phyloP scores from a whole-genome alignment of 1,140 invertebrate species.

The Saccostrea glomerata region DNA sequence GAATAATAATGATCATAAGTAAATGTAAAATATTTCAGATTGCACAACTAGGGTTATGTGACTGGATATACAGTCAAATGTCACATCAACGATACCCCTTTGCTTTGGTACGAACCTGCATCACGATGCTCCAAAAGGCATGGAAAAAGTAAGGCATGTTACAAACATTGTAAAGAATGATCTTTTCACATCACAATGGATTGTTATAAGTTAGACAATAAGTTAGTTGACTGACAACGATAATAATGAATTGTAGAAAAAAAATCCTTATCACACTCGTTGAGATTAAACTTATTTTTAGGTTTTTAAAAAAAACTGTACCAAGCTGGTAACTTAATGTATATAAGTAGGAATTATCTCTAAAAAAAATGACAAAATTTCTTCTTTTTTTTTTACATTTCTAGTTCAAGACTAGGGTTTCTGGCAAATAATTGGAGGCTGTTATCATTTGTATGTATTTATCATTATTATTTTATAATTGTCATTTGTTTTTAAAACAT shows the following conservation, averaged over 20 bases:
- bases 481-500: too few relatives aligned
- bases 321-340: too few relatives aligned
- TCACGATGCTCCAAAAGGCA: neutral
- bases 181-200: too few relatives aligned
- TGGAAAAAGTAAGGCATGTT: neutral
- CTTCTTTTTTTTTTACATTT: neutral
- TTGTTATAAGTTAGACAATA: too few relatives aligned
- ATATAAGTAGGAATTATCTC: too few relatives aligned
- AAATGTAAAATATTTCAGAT: neutral
- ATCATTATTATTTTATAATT: neutral
- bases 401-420: neutral
- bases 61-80: constrained; percentile 10
- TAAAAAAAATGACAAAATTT: neutral
- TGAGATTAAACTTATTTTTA: too few relatives aligned
- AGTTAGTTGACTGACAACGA: too few relatives aligned
- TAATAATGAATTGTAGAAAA: too few relatives aligned
- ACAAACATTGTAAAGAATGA: too few relatives aligned
- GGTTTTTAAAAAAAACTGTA: too few relatives aligned
- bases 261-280: too few relatives aligned
- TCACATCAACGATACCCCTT: neutral
- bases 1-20: too few relatives aligned
- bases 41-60: neutral
- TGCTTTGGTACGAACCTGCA: neutral
- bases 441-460: neutral
- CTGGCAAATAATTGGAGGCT: neutral